Evolutionary conservation across 2,888 invertebrate species (phyloP).

Genomic region (Ernsta delagoae): DNA sequence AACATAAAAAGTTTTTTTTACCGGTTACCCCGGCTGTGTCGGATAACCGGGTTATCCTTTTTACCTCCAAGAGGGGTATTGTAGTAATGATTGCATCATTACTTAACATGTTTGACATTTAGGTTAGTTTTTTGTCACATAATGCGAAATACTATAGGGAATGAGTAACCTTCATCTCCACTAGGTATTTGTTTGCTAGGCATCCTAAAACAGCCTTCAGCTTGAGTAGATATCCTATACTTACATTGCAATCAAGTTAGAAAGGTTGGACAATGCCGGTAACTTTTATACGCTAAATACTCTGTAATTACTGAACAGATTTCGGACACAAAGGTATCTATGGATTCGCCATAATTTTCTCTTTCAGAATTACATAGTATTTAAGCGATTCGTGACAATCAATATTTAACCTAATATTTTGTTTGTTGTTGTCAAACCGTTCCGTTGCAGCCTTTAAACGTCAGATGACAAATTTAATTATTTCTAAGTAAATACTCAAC

Average conservation of each 20-base stretch:
- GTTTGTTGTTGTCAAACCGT: background rate
- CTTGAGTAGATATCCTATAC: background rate
- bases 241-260: background rate
- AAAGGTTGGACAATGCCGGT: constrained; percentile 3
- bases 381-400: background rate
- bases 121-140: background rate
- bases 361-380: background rate
- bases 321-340: background rate
- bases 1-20: no score
- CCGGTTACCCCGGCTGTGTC: no score
- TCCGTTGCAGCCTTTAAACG: background rate
- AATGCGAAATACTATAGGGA: background rate
- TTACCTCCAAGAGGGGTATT: no score
- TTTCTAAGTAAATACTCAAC: background rate
- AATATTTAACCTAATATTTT: background rate
- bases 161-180: background rate
- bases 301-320: constrained; percentile 6
- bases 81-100: background rate
- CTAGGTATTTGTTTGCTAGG: background rate
- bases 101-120: background rate
- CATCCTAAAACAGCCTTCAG: background rate
- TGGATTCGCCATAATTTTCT: background rate
- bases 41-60: no score
- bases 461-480: background rate
- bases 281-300: background rate